Percentiles rank a stretch among this genome's conserved stretches.
phyloP scores from a whole-genome alignment of 37 sponge, comb jelly and placozoan genomes.

The Geodia barretti region DNA sequence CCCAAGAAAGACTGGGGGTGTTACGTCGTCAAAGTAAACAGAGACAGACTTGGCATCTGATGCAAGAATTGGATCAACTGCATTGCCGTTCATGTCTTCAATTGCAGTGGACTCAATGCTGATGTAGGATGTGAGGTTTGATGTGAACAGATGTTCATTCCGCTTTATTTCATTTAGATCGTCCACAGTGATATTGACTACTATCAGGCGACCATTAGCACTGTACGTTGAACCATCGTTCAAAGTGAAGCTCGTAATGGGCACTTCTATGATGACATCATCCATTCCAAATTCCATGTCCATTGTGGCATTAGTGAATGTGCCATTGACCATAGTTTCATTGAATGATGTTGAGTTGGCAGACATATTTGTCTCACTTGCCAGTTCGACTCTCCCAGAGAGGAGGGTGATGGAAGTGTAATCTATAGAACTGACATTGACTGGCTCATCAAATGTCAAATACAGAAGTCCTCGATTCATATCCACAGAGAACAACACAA shows the following conservation, averaged over 20 bases:
- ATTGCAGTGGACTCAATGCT: conserved; percentile 48
- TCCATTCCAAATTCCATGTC: neutral
- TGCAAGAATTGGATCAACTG: conserved; percentile 26
- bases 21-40: conserved; percentile 78
- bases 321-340: conserved; percentile 2
- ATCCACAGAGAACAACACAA: conserved; percentile 70
- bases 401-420: conserved; percentile 63
- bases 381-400: conserved; percentile 6
- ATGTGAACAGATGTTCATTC: conserved; percentile 52
- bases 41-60: conserved; percentile 43
- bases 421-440: conserved; percentile 61
- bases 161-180: conserved; percentile 85
- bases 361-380: neutral
- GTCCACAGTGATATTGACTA: conserved; percentile 52
- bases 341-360: conserved; percentile 1
- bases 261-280: neutral
- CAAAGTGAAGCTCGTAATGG: conserved; percentile 44
- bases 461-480: conserved; percentile 69
- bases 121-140: conserved; percentile 63
- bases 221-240: conserved; percentile 78
- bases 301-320: neutral
- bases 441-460: conserved; percentile 88
- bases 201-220: conserved; percentile 70
- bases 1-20: conserved; percentile 65
- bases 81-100: conserved; percentile 78